A percentile compares a stretch with the other conserved stretches of the same genome.
These are phyloP conservation scores for Gonioctena quinquepunctata DNA, from an alignment of 1,140 invertebrate species.

Conservation along the genomic window DNA sequence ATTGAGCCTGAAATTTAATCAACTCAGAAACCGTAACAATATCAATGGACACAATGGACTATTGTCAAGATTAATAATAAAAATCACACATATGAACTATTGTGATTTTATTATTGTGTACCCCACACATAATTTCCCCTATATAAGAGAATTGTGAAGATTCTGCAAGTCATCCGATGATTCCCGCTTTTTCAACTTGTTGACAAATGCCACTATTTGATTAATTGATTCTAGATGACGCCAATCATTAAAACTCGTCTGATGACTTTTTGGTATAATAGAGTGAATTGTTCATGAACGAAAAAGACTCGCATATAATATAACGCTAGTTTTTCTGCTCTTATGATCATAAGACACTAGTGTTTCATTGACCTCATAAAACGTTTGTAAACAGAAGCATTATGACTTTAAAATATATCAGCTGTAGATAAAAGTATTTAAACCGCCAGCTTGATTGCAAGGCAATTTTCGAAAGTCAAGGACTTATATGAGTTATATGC, in stretches of 20 bases:
- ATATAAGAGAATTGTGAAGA: not conserved
- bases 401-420: too few relatives aligned
- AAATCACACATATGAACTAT: not conserved
- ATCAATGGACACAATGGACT: not conserved
- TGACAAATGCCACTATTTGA: not conserved
- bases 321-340: too few relatives aligned
- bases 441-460: too few relatives aligned
- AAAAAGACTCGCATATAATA: too few relatives aligned
- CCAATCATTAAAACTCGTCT: not conserved
- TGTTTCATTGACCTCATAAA: too few relatives aligned
- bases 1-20: not conserved
- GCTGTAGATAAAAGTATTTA: too few relatives aligned
- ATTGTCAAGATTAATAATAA: not conserved
- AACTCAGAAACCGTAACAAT: not conserved
- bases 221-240: not conserved
- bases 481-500: too few relatives aligned
- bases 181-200: not conserved
- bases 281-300: too few relatives aligned
- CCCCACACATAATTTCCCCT: not conserved
- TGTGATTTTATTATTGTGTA: not conserved
- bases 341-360: too few relatives aligned
- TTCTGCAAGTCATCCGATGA: constrained; percentile 3
- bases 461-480: too few relatives aligned
- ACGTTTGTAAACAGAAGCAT: too few relatives aligned
- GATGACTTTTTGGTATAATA: too few relatives aligned